These are phyloP conservation scores for Ptiloglossa arizonensis DNA, from an alignment of 1,140 invertebrate species.

Conservation along the genomic window DNA sequence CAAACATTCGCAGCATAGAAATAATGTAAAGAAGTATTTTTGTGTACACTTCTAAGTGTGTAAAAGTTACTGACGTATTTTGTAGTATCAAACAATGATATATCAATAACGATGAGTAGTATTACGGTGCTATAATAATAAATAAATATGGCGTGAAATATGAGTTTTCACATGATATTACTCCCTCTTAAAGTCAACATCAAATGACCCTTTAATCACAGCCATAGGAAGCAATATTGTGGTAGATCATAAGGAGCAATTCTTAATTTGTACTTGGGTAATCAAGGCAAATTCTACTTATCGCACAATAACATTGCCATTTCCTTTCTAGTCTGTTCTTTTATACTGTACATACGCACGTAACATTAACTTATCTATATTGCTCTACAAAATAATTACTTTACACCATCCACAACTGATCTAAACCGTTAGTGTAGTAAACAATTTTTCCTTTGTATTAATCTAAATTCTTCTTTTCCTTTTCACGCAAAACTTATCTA, in stretches of 20 bases:
- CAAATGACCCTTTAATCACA: conserved; percentile 79
- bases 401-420: conserved; percentile 37
- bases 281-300: conserved; percentile 61
- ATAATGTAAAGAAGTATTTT: conserved; percentile 32
- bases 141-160: conserved; percentile 79
- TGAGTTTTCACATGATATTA: conserved; percentile 80
- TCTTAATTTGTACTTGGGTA: conserved; percentile 64
- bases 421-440: conserved; percentile 29
- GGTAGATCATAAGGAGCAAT: conserved; percentile 61
- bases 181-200: conserved; percentile 81
- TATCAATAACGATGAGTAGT: conserved; percentile 45
- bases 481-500: conserved; percentile 30
- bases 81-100: conserved; percentile 29
- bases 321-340: conserved; percentile 34
- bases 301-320: conserved; percentile 55
- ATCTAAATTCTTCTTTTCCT: conserved; percentile 18
- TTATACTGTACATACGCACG: conserved; percentile 61
- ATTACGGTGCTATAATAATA: conserved; percentile 66
- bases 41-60: conserved; percentile 32
- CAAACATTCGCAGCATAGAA: conserved; percentile 3
- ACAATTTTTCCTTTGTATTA: conserved; percentile 1
- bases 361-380: conserved; percentile 62
- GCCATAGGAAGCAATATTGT: conserved; percentile 71
- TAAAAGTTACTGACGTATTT: conserved; percentile 23
- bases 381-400: conserved; percentile 58